Percentiles rank a stretch among this genome's conserved stretches.
Evolutionary conservation across 2,113 vertebrate genomes (phyloP).

Genomic region (Baryphthengus martii): DNA sequence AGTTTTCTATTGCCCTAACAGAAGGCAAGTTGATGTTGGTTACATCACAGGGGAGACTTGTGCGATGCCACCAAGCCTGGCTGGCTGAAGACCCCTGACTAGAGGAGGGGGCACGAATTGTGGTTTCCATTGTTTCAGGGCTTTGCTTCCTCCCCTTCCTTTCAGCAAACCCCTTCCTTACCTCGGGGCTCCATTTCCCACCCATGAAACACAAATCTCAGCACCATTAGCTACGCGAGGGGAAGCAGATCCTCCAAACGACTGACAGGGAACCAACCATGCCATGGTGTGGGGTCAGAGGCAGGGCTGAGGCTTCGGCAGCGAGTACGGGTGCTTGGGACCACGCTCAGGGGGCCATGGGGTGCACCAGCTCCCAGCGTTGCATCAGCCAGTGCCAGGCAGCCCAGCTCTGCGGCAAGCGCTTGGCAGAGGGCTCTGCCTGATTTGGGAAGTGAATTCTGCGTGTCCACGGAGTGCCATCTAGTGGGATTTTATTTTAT

Average conservation of each 20-base stretch:
- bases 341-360: fast-evolving
- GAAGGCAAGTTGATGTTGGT: neutral
- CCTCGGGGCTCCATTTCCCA: neutral
- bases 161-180: neutral
- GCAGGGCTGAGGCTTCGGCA: neutral
- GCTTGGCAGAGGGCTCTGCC: fast-evolving
- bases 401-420: neutral
- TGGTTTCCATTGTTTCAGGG: neutral
- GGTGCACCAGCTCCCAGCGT: neutral
- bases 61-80: too few species aligned
- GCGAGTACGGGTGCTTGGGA: fast-evolving
- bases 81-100: neutral
- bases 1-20: neutral
- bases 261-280: fast-evolving
- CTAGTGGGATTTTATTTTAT: constrained; percentile 22
- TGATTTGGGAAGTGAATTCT: neutral
- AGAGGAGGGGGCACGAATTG: neutral
- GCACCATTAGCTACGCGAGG: fast-evolving
- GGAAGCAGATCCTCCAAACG: fast-evolving
- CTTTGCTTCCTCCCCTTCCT: neutral
- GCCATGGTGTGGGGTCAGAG: fast-evolving
- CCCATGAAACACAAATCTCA: fast-evolving
- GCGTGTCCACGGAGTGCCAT: constrained; percentile 29
- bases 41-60: fast-evolving
- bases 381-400: neutral